phyloP scores from a whole-genome alignment of 2,888 invertebrate genomes.

The Pollenia labialis region DNA sequence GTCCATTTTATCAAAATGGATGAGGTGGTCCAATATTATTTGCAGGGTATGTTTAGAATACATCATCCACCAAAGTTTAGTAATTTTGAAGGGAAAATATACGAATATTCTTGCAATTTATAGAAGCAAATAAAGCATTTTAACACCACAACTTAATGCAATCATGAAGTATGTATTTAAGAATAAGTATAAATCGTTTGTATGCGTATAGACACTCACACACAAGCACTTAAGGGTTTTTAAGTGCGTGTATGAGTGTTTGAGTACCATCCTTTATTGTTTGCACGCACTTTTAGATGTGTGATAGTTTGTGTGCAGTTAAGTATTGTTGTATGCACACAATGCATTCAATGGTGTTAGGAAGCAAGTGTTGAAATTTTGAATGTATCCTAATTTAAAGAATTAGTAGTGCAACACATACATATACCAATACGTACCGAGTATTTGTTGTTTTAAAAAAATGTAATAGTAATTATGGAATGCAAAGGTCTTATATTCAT shows the following conservation, averaged over 20 bases:
- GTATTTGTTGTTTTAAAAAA: too few relatives aligned
- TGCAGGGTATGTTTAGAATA: not conserved
- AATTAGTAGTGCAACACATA: too few relatives aligned
- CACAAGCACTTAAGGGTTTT: slow-evolving; percentile 22
- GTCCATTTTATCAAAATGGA: too few relatives aligned
- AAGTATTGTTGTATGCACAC: slow-evolving; percentile 12
- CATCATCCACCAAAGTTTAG: slow-evolving; percentile 63
- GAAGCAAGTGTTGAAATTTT: slow-evolving; percentile 25
- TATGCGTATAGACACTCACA: not conserved
- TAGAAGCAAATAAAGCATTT: slow-evolving; percentile 66
- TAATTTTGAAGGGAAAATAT: slow-evolving; percentile 45
- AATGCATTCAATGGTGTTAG: slow-evolving; percentile 24
- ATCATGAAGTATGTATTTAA: slow-evolving; percentile 34
- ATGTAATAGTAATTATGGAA: too few relatives aligned
- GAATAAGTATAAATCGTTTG: not conserved
- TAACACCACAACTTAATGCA: slow-evolving; percentile 66
- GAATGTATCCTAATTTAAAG: not conserved
- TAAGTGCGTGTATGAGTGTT: slow-evolving; percentile 6
- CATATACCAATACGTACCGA: too few relatives aligned
- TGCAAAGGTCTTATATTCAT: too few relatives aligned
- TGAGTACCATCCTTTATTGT: slow-evolving; percentile 22
- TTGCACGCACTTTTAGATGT: slow-evolving; percentile 27
- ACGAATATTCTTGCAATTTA: slow-evolving; percentile 43
- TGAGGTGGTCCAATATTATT: too few relatives aligned
- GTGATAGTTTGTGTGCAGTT: slow-evolving; percentile 16